These are phyloP conservation scores for Copsychus sechellarum DNA, from an alignment of 2,113 vertebrate genomes.

Conservation along the genomic window DNA sequence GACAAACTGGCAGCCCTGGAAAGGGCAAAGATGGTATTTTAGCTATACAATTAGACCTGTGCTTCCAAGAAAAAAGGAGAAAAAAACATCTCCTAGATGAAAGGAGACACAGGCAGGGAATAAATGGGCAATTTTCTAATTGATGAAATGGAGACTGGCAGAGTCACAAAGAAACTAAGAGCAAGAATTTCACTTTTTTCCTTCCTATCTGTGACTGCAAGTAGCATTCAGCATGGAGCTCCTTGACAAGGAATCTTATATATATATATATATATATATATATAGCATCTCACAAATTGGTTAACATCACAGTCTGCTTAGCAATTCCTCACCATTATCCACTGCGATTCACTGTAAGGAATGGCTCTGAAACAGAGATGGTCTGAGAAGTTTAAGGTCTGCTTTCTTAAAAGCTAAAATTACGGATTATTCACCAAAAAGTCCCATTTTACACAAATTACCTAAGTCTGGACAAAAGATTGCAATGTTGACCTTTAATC, in stretches of 20 bases:
- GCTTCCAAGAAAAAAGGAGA: conserved; percentile 38
- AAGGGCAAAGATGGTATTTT: conserved; percentile 63
- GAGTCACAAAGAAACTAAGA: conserved; percentile 45
- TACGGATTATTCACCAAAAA: conserved; percentile 57
- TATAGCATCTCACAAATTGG: conserved; percentile 45
- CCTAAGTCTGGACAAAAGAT: conserved; percentile 64
- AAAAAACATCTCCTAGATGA: conserved; percentile 33
- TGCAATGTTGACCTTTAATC: conserved; percentile 53
- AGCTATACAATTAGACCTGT: conserved; percentile 60
- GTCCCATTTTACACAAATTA: conserved; percentile 62
- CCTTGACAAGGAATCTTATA: conserved; percentile 9
- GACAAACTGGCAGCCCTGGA: conserved; percentile 52
- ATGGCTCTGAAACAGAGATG: conserved; percentile 41
- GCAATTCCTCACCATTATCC: conserved; percentile 17
- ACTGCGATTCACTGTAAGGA: not conserved
- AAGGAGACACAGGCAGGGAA: conserved; percentile 45
- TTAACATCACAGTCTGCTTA: conserved; percentile 52
- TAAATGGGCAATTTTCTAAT: conserved; percentile 66
- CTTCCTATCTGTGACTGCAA: not conserved
- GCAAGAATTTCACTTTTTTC: conserved; percentile 28
- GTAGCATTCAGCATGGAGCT: conserved; percentile 20
- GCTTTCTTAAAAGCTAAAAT: conserved; percentile 58
- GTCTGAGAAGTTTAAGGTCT: conserved; percentile 49
- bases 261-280: conserved; percentile 33
- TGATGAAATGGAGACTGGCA: conserved; percentile 46